Base-by-base conservation (phyloP, 53 echinoderm and acorn worm species). In the Holothuria leucospilota region DNA sequence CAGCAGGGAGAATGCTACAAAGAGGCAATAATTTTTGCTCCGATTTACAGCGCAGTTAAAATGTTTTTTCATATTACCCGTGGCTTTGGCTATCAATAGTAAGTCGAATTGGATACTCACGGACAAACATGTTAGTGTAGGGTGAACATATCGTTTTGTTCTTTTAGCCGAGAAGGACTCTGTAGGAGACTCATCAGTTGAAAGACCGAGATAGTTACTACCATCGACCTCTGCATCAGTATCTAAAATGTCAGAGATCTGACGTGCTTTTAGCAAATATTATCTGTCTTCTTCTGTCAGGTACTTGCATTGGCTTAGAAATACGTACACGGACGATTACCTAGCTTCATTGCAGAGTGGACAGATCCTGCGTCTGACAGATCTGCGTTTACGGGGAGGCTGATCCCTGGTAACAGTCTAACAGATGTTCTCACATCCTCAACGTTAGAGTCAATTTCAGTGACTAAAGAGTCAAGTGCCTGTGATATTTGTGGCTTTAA, bases 61-160 rank as follows among this genome's bases (percentile, higher is more conserved):
- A n/a, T n/a, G n/a, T n/a, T n/a, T n/a, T n/a, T n/a, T n/a, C n/a
- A 92, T 86, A 42, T 90, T 93, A 12, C 91, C 93, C 23, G 93
- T 90, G 25, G 92, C 92, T n/a, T 27, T 85, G 85, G n/a, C 88
- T 85, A 71, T 92, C 85, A 28, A 93, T 86, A 21, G 87, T 86
- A 20, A 90, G 8, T 11, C 87, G 78, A 5, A 60, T 52, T 2
- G 87, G 42, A 18, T 83, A 66, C 38, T 92, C 89, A 20, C 84
- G 29, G 56, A 20, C 65, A 52, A 92, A 90, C 23, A 62, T 72
- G 64, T 89, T 83, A n/a, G 82, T 26, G 53, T 86, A 92, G 4
- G 89, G 93, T 13, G 86, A 92, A 39, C 85, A 59, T 13, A 78
- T 20, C 5, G 63, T 71, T 59, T 90, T 38, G 90, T 87, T 51